Conservation (phyloP, 2,113 vertebrate species). For the Murina feae region DNA sequence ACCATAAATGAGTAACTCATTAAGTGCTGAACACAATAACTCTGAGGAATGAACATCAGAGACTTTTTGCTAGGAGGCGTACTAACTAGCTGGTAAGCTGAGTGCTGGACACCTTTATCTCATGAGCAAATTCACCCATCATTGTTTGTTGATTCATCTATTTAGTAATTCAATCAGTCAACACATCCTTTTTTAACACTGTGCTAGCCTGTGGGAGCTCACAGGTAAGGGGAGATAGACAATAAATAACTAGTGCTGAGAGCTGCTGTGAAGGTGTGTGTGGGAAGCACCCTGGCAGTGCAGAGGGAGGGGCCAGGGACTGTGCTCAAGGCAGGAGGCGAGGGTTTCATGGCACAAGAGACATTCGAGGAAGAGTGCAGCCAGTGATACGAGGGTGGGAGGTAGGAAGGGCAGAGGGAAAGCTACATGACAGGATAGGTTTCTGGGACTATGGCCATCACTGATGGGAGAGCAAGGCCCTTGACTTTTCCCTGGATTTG, state of each 20-base stretch:
- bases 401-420: background rate
- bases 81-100: background rate
- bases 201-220: background rate
- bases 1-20: background rate
- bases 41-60: background rate
- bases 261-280: background rate
- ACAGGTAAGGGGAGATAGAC: slow-evolving; percentile 15
- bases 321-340: background rate
- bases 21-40: background rate
- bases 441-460: background rate
- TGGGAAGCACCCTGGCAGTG: background rate
- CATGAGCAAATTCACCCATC: background rate
- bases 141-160: slow-evolving; percentile 33
- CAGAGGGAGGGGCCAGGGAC: background rate
- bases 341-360: background rate
- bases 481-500: background rate
- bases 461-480: background rate
- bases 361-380: background rate
- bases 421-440: background rate
- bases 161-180: slow-evolving; percentile 25
- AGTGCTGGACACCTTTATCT: background rate
- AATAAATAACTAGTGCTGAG: background rate
- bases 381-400: background rate
- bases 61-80: background rate
- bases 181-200: slow-evolving; percentile 4